These are phyloP conservation scores for Diogma glabrata DNA, from an alignment of 2,888 invertebrate genomes.

Conservation along the genomic window DNA sequence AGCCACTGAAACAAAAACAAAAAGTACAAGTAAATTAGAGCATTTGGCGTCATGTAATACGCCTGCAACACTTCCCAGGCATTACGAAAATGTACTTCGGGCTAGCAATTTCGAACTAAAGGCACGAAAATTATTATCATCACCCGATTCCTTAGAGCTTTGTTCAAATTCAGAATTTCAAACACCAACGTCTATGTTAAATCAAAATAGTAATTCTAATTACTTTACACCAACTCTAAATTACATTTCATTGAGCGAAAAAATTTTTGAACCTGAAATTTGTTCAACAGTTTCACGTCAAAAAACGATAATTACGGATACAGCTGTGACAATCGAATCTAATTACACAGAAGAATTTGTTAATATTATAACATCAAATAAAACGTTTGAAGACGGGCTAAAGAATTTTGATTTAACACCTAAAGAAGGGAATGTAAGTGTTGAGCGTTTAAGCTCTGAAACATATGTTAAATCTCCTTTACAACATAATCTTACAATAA, in stretches of 20 bases:
- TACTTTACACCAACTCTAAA: no score
- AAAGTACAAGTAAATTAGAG: slow-evolving; percentile 21
- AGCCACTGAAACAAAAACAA: slow-evolving; percentile 18
- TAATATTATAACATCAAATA: background rate
- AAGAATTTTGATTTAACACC: no score
- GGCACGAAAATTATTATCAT: background rate
- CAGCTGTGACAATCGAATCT: background rate
- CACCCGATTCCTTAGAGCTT: no score
- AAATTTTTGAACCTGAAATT: slow-evolving; percentile 8
- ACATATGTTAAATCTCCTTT: slow-evolving; percentile 9
- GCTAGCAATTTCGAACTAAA: background rate
- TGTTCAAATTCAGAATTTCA: no score
- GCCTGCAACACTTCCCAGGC: slow-evolving; percentile 21
- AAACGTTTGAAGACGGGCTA: background rate
- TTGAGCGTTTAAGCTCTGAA: background rate
- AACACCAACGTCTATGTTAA: no score
- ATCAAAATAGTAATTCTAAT: no score
- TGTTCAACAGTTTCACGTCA: slow-evolving; percentile 6
- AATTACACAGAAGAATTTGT: slow-evolving; percentile 6
- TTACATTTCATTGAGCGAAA: no score
- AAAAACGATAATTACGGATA: background rate
- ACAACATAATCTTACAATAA: no score
- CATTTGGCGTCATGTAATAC: slow-evolving; percentile 30
- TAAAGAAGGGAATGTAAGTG: no score
- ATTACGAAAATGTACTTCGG: background rate